Percentiles rank a stretch among this genome's conserved stretches.
Conservation (phyloP, 2,888 invertebrate species). For the Bursaphelenchus okinawaensis region DNA sequence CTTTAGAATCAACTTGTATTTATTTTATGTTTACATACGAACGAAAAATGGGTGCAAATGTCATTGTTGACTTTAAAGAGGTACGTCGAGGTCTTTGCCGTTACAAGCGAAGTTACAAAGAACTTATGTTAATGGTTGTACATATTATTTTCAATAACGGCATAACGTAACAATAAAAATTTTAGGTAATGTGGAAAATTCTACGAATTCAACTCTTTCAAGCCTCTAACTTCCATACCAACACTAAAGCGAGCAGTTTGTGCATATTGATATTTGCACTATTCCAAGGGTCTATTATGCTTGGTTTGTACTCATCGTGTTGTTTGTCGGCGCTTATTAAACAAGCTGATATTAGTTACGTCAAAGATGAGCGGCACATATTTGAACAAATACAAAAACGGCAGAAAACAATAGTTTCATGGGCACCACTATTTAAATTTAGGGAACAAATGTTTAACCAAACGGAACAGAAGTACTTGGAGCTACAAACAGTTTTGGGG, state of each 20-base stretch:
- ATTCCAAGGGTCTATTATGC: neutral
- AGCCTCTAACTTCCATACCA: too few species aligned
- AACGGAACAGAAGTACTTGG: neutral
- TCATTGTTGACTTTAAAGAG: too few species aligned
- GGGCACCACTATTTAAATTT: neutral
- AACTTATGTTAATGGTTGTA: too few species aligned
- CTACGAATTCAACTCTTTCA: neutral
- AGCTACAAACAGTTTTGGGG: neutral
- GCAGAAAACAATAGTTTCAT: neutral
- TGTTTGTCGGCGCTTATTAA: neutral
- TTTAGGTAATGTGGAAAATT: neutral
- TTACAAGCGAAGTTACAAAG: too few species aligned
- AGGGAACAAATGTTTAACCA: neutral
- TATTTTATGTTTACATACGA: too few species aligned
- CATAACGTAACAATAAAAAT: too few species aligned
- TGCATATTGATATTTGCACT: neutral
- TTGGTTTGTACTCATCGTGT: neutral
- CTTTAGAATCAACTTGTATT: neutral
- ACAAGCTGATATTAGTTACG: neutral
- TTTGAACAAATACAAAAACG: neutral
- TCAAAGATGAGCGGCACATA: neutral
- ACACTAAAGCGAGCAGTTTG: too few species aligned
- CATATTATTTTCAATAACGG: too few species aligned
- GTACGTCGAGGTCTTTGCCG: too few species aligned
- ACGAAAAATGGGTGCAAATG: too few species aligned